Base-by-base conservation (phyloP, 2,888 invertebrate genomes). In the Rambutsinella grinnellia region DNA sequence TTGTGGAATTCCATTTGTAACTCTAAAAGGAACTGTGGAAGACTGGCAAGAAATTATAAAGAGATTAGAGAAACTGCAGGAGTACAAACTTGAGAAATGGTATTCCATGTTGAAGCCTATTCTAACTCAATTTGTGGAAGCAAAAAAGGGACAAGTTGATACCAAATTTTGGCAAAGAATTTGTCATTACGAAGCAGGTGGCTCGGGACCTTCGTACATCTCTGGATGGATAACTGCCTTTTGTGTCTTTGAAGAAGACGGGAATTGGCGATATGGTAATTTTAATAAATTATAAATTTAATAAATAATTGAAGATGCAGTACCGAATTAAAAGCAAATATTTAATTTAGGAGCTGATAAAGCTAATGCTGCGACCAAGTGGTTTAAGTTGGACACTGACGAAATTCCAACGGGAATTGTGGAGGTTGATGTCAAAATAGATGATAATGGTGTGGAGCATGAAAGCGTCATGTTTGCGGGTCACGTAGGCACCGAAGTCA, bases 191-290 rank as follows among this genome's bases (percentile, higher is more conserved):
- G 10, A 70, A 53, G 26, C n/a, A 5, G 65, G 58, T 44, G 67
- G 63, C 15, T 71, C 68, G 24, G 79, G 79, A 3, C 62, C 69
- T 3, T 24, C 36, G 3, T 71, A 57, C 46, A 21, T 79, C 5
- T 54, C 62, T 17, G 79, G 79, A 24, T 79, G 79, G 79, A 62
- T 79, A 17, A 76, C 76, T 1, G 76, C 54, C 6, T 79, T 79
- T 26, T 71, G 62, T 28, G 62, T 58, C 8, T 79, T 79, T 56
- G 65, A 76, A 24, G 21, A 62, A 36, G 63, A 79, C 17, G 79
- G 79, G 44, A 67, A 79, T 27, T 60, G 60, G 54, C 78, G 57
- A 62, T n/a, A n/a, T n/a, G 69, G 69, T 24, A 21, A 54, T 21
- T 26, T n/a, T 51, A 26, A 2, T 19, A 26, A 44, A 6, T 15